Base-by-base conservation (phyloP, 2,888 invertebrate species). In the Prosopocoilus inquinatus region DNA sequence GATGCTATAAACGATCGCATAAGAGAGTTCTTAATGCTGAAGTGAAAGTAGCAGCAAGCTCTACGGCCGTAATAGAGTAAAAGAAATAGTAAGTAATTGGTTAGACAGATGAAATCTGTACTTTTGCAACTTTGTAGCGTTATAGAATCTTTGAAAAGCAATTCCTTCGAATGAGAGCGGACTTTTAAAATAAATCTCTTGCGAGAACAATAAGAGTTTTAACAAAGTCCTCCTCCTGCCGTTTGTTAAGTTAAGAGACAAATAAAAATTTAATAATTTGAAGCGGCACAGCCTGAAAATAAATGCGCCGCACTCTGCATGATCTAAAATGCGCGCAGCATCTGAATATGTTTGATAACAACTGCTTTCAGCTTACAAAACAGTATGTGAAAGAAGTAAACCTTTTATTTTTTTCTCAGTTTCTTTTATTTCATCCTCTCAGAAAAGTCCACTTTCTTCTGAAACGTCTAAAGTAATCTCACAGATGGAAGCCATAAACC, bases 401-500 rank as follows among this genome's bases (percentile, higher is more conserved):
- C 66, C 68, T 70, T 68, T 71, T 69, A 67, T 69, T 71, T 72
- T 70, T 69, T 69, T 63, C 59, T 44, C 59, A 61, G 62, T 67
- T 69, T 66, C 64, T 63, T 67, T 68, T 67, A 68, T 69, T 66
- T 69, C 67, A 66, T 66, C 67, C 68, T 68, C 67, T 66, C 68
- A 62, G 69, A 70, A 74, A 74, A 74, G 75, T 77, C 75, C 74
- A 75, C 75, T 75, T 75, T 75, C 74, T 74, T 75, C 73, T 71
- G 72, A 74, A 76, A 75, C 70, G 75, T 75, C 76, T 75, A 72
- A 75, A 76, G 76, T 76, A 77, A 77, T 77, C 76, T 76, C 74
- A 75, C 76, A 76, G 76, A 77, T 77, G 77, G 77, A 76, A 75
- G 75, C 76, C 74, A 76, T 77, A 77, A 77, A 75, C 76, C 76